Evolutionary conservation across 2,888 invertebrate species (phyloP).

Genomic region (Hirtodrosophila trivittata): DNA sequence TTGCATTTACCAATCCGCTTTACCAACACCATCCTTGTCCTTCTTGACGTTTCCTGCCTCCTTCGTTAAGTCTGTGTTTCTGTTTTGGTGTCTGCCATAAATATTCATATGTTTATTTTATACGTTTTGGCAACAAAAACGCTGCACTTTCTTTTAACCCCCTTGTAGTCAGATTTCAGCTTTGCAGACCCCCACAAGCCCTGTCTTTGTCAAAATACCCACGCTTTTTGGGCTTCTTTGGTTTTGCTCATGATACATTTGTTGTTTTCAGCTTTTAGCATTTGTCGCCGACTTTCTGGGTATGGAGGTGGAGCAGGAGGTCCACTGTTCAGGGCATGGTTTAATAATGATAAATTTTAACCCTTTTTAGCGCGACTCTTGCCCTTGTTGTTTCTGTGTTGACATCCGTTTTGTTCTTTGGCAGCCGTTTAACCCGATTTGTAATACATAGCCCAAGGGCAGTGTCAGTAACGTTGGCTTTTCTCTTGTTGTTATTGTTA

Average conservation of each 20-base stretch:
- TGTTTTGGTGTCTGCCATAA: constrained; percentile 51
- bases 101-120: constrained; percentile 76
- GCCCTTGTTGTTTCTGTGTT: constrained; percentile 41
- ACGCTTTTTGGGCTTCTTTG: constrained; percentile 1
- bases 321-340: constrained; percentile 37
- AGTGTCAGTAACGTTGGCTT: constrained; percentile 50
- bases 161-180: background rate
- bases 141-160: constrained; percentile 29
- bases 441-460: constrained; percentile 66
- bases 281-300: constrained; percentile 43
- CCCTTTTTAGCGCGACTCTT: constrained; percentile 68
- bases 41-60: background rate
- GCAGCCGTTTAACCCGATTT: constrained; percentile 63
- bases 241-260: constrained; percentile 45
- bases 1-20: constrained; percentile 13
- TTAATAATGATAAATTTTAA: constrained; percentile 79
- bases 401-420: constrained; percentile 71
- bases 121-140: constrained; percentile 33
- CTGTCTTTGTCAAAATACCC: too few relatives aligned
- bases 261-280: constrained; percentile 52
- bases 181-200: background rate
- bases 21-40: background rate
- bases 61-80: background rate
- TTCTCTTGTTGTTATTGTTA: constrained; percentile 1
- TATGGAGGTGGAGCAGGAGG: background rate